Evolutionary conservation across 2,113 vertebrate genomes (phyloP).

Genomic region (Anoplopoma fimbria): DNA sequence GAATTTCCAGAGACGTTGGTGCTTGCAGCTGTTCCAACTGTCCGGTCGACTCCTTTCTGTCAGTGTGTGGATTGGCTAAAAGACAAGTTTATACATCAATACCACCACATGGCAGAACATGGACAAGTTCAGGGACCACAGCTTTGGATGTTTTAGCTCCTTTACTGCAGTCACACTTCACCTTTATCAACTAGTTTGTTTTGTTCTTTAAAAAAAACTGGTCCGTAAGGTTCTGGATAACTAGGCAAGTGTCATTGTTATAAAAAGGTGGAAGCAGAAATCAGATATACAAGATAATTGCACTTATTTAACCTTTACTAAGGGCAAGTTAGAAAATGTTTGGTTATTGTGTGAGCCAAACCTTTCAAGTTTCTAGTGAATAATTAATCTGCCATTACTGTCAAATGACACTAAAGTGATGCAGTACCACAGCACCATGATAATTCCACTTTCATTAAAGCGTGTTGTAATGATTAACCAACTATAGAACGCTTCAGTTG

Average conservation of each 20-base stretch:
- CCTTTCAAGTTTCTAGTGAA: not conserved
- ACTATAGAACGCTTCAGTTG: too few relatives aligned
- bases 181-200: not conserved
- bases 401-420: not conserved
- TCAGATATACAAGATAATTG: too few relatives aligned
- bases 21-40: not conserved
- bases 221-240: too few relatives aligned
- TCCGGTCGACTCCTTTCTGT: fast-evolving
- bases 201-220: not conserved
- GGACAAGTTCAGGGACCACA: not conserved
- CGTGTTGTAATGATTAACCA: not conserved
- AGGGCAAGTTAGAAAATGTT: not conserved
- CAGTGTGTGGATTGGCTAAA: not conserved
- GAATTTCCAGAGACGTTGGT: not conserved
- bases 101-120: not conserved
- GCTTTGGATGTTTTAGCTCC: not conserved
- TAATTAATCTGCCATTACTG: not conserved
- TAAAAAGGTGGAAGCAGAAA: not conserved
- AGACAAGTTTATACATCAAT: not conserved
- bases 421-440: not conserved
- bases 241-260: too few relatives aligned
- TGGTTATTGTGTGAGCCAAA: not conserved
- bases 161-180: conserved; percentile 8
- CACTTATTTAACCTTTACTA: not conserved
- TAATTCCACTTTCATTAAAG: not conserved